These are phyloP conservation scores for Dendrophyllia cribrosa DNA, from an alignment of 64 coral and sea anemone species.

Conservation along the genomic window DNA sequence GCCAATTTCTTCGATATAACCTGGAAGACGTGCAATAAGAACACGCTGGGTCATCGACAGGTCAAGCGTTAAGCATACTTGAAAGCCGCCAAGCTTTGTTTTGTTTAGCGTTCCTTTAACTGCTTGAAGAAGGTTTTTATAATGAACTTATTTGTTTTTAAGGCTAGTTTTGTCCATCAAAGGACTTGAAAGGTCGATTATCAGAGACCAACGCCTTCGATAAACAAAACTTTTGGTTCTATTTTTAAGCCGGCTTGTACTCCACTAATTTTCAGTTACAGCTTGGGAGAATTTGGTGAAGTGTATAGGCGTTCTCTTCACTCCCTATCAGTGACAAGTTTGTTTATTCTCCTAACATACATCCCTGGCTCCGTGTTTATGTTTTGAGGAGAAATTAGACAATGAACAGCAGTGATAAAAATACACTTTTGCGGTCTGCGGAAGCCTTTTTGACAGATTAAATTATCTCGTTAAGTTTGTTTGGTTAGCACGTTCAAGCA, in stretches of 20 bases:
- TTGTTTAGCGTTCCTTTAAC: constrained; percentile 21
- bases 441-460: constrained; percentile 41
- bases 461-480: constrained; percentile 31
- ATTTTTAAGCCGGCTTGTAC: too few species aligned
- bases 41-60: not conserved
- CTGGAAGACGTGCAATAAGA: not conserved
- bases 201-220: not conserved
- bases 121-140: constrained; percentile 20
- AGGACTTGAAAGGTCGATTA: constrained; percentile 9
- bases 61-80: constrained; percentile 5
- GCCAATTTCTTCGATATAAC: not conserved
- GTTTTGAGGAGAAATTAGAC: not conserved
- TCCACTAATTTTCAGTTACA: too few species aligned
- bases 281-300: too few species aligned
- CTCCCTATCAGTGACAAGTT: not conserved
- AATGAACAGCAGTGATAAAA: not conserved
- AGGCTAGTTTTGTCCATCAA: constrained; percentile 18
- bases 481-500: not conserved
- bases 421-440: constrained; percentile 33
- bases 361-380: not conserved
- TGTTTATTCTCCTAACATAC: not conserved
- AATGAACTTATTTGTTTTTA: constrained; percentile 46
- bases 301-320: too few species aligned
- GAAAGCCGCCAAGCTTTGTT: constrained; percentile 30
- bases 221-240: not conserved